These are phyloP conservation scores for Cryptoleucopteryx plumbea DNA, from an alignment of 2,113 vertebrate species.

Conservation along the genomic window DNA sequence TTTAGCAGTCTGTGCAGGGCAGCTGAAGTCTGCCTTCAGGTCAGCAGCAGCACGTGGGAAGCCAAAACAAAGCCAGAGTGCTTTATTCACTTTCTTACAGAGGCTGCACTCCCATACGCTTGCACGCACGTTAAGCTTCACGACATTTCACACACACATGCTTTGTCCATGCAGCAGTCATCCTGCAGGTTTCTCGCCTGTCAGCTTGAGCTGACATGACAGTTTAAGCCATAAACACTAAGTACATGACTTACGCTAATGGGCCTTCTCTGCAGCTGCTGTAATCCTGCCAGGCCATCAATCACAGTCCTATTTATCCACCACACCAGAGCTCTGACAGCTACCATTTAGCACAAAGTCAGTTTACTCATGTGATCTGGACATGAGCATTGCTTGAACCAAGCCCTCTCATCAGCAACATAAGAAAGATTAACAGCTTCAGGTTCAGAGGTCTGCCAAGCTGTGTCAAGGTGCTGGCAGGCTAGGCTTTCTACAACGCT, in stretches of 20 bases:
- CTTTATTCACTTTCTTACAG: not conserved
- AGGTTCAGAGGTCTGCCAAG: not conserved
- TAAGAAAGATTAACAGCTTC: not conserved
- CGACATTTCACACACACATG: rapidly evolving
- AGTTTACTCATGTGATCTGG: not conserved
- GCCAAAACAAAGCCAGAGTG: not conserved
- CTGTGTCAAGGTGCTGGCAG: not conserved
- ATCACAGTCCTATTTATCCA: not conserved
- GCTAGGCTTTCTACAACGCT: not conserved
- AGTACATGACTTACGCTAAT: not conserved
- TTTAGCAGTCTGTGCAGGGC: not conserved
- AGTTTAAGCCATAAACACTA: not conserved
- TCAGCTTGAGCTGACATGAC: not conserved
- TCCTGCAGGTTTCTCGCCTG: not conserved
- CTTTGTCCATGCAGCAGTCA: rapidly evolving
- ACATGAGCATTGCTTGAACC: rapidly evolving
- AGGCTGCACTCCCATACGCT: not conserved
- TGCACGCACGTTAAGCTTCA: not conserved
- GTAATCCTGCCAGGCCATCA: not conserved
- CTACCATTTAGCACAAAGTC: not conserved
- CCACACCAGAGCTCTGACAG: not conserved
- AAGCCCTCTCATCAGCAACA: not conserved
- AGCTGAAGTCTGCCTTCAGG: not conserved
- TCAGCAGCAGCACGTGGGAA: rapidly evolving
- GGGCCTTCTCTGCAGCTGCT: not conserved